Evolutionary conservation across 2,888 invertebrate genomes (phyloP), one percentile per base, ranked within the genome.

Genomic region (Morpho deidamia): DNA sequence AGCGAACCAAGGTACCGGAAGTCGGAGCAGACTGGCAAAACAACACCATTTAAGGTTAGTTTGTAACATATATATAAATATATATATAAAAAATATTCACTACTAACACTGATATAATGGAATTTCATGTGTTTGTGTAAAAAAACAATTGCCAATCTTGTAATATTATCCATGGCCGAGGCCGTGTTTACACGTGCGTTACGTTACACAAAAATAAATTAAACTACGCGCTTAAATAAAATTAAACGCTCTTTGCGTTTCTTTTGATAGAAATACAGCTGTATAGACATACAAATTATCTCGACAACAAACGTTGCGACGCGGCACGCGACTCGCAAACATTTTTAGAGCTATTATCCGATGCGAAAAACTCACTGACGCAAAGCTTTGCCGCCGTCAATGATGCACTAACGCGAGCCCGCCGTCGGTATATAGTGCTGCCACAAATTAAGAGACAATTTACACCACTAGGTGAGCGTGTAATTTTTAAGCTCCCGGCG

Each of bases 341-440:
- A 74, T 76, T 77, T 74, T 76, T 72, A 74, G 64, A 67, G 65
- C 69, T 65, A 72, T 72, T 72, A 72, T 67, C 63, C 63, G 63
- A 54, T 51, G 65, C 62, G 66, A 61, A 66, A 67, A 67, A 67
- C 65, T 64, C 64, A 55, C 60, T 61, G 58, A 67, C 72, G 70
- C 75, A 81, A 81, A 79, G 83, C 83, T 79, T 79, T 82, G 76
- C 74, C 72, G 72, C 67, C 68, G 66, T 74, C 74, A 72, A 74
- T 71, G 74, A 74, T 73, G 71, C 69, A 69, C 71, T 71, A 70
- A 67, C 65, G 67, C 60, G 59, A 62, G 61, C 61, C 65, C 63
- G 65, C 65, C 68, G 68, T 65, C 67, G 69, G 61, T 65, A 70
- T 69, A 67, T 65, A 67, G 68, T 67, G 68, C 68, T 71, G 68